Percentiles rank a stretch among this genome's conserved stretches.
Evolutionary conservation across 1,140 invertebrate species (phyloP).

Genomic region (Pentalonia nigronervosa): DNA sequence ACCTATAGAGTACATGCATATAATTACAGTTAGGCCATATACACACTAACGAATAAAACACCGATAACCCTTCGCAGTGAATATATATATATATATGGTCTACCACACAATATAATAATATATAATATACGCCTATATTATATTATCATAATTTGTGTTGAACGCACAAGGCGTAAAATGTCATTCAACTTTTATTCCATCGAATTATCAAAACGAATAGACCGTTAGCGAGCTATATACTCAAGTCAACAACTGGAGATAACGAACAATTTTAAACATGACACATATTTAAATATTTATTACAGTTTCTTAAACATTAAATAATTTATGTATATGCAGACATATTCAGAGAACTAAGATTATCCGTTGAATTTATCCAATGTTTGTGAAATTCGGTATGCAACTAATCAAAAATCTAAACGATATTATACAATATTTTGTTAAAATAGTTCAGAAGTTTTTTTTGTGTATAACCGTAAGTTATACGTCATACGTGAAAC

Average conservation of each 20-base stretch:
- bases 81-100: slow-evolving; percentile 1
- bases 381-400: background rate
- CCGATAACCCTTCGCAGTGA: background rate
- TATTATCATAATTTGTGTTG: slow-evolving; percentile 1
- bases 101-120: slow-evolving; percentile 1
- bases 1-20: background rate
- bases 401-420: background rate
- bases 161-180: slow-evolving; percentile 8
- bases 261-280: background rate
- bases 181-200: slow-evolving; percentile 7
- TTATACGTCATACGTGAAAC: no score
- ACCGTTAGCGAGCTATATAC: background rate
- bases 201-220: slow-evolving; percentile 9
- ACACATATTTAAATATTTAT: background rate
- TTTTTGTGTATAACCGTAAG: background rate
- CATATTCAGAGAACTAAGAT: background rate
- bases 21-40: background rate
- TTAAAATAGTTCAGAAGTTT: background rate
- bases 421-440: background rate
- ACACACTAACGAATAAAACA: background rate
- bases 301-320: background rate
- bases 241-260: background rate
- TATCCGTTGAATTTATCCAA: background rate
- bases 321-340: background rate
- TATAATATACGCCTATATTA: background rate